These are phyloP conservation scores for Phaonia tiefii DNA, from an alignment of 2,888 invertebrate species.

Conservation along the genomic window DNA sequence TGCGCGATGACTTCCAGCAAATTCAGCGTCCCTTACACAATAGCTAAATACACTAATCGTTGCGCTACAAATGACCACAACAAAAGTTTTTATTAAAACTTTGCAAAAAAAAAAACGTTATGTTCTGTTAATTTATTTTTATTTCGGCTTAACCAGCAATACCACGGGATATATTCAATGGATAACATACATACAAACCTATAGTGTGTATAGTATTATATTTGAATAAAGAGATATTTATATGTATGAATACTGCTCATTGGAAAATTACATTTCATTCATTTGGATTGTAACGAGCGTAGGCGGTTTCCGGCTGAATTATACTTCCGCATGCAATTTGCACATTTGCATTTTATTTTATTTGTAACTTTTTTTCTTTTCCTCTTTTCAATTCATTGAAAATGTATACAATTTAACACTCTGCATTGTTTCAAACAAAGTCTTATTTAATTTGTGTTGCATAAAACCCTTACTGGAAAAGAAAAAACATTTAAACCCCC, in stretches of 20 bases:
- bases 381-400: constrained; percentile 28
- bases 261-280: constrained; percentile 29
- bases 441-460: constrained; percentile 40
- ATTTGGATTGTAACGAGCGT: constrained; percentile 46
- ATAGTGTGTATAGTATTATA: background rate
- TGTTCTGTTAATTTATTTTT: too few species aligned
- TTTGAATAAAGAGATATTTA: background rate
- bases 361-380: background rate
- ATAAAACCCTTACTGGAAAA: constrained; percentile 16
- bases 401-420: constrained; percentile 61
- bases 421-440: constrained; percentile 48
- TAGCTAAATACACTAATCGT: too few species aligned
- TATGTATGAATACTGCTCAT: background rate
- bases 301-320: constrained; percentile 65
- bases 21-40: too few species aligned
- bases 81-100: too few species aligned
- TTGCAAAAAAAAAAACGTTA: too few species aligned
- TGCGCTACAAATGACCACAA: too few species aligned
- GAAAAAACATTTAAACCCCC: background rate
- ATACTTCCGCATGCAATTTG: constrained; percentile 77
- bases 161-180: too few species aligned
- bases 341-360: constrained; percentile 58
- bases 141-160: too few species aligned
- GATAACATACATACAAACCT: too few species aligned
- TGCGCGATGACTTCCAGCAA: too few species aligned